Percentiles rank a stretch among this genome's conserved stretches.
Conservation (phyloP, 2,113 vertebrate species). For the Notarius quadriscutis region DNA sequence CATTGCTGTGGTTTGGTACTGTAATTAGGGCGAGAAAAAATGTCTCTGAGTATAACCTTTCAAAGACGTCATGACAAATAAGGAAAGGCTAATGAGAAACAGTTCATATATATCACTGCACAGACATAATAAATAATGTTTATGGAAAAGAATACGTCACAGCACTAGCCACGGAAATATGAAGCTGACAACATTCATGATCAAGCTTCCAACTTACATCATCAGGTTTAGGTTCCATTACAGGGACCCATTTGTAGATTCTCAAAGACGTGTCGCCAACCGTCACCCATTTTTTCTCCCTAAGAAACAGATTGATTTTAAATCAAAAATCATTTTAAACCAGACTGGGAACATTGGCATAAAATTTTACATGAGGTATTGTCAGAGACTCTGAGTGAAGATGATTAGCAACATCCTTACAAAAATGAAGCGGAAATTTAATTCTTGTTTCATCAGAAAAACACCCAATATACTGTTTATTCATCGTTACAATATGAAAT, state of each 20-base stretch:
- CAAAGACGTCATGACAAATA: background rate
- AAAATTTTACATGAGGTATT: background rate
- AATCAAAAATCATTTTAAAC: background rate
- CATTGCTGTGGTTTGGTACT: background rate
- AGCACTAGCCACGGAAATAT: background rate
- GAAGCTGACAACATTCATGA: background rate
- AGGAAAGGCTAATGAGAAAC: background rate
- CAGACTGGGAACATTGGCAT: background rate
- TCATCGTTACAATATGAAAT: background rate
- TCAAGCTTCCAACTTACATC: slow-evolving; percentile 75
- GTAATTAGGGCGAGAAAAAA: background rate
- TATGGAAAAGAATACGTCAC: background rate
- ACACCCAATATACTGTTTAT: background rate
- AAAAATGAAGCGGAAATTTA: background rate
- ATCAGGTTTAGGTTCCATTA: slow-evolving; percentile 86
- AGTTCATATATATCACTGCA: background rate
- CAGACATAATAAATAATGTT: background rate
- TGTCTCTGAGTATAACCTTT: background rate
- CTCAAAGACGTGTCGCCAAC: slow-evolving; percentile 87
- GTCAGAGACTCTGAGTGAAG: background rate
- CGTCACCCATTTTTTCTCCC: slow-evolving; percentile 94
- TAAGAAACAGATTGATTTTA: slow-evolving; percentile 48
- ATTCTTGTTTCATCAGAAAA: background rate
- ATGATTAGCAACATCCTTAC: background rate
- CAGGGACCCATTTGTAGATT: slow-evolving; percentile 92